Percentiles rank a stretch among this genome's conserved stretches.
Evolutionary conservation across 1,140 invertebrate genomes (phyloP).

Genomic region (Aphis craccivora): DNA sequence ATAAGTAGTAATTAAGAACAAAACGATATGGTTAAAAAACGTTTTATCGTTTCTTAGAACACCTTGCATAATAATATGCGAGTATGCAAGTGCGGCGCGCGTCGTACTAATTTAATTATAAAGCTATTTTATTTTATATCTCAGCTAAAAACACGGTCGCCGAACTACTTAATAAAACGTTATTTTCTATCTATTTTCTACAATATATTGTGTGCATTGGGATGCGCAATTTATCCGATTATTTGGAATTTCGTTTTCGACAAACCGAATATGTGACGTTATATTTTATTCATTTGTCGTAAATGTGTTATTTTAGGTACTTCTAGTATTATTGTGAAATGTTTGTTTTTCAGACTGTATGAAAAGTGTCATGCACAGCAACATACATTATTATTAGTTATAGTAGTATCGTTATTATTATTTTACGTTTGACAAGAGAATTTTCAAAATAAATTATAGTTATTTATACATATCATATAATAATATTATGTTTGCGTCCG

Average conservation of each 20-base stretch:
- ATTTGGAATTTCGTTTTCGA: neutral
- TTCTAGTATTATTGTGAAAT: neutral
- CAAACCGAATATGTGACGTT: neutral
- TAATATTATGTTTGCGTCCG: neutral
- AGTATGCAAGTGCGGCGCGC: neutral
- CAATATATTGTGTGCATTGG: neutral
- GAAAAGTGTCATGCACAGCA: neutral
- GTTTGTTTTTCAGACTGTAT: neutral
- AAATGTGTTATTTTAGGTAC: neutral
- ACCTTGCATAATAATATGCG: neutral
- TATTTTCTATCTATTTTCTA: neutral
- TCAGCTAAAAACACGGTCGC: neutral
- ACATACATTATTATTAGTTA: neutral
- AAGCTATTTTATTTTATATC: neutral
- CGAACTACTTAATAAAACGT: neutral
- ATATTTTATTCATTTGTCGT: neutral
- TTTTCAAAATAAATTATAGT: constrained; percentile 7
- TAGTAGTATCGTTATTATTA: neutral
- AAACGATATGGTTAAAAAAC: neutral
- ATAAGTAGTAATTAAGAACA: neutral
- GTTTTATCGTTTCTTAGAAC: neutral
- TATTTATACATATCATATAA: neutral
- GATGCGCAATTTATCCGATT: neutral
- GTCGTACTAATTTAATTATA: neutral
- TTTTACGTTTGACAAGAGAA: neutral